A percentile compares a stretch with the other conserved stretches of the same genome.
phyloP scores from a whole-genome alignment of 2,888 invertebrate genomes.

The Drosophila meridionalis region DNA sequence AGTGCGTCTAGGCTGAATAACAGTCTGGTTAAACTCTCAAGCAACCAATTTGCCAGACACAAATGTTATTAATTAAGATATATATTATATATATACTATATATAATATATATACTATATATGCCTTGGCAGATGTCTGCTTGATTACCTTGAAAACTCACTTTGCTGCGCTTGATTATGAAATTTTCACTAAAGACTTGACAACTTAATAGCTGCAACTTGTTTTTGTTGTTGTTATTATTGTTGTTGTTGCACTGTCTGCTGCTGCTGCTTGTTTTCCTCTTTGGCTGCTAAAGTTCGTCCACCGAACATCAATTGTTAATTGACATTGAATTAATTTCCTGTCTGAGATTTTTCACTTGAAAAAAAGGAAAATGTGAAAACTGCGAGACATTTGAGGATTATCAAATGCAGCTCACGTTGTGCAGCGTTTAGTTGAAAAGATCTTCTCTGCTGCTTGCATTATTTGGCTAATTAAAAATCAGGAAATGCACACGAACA shows the following conservation, averaged over 20 bases:
- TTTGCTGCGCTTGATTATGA: constrained; percentile 43
- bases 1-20: constrained; percentile 11
- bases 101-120: constrained; percentile 11
- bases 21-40: not conserved
- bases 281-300: constrained; percentile 43
- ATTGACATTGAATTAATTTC: constrained; percentile 70
- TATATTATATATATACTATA: not conserved
- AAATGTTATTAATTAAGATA: not conserved
- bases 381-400: constrained; percentile 14
- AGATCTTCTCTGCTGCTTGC: constrained; percentile 25
- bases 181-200: constrained; percentile 51
- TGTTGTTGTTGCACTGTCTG: constrained; percentile 6
- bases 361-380: constrained; percentile 1
- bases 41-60: not conserved
- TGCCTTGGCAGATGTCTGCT: not conserved
- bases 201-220: constrained; percentile 45
- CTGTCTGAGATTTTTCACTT: constrained; percentile 38
- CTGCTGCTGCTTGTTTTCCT: constrained; percentile 43
- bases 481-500: constrained; percentile 71
- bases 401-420: constrained; percentile 60
- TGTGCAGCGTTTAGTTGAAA: constrained; percentile 7
- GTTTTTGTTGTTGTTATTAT: constrained; percentile 6
- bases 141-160: constrained; percentile 44
- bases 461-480: constrained; percentile 73
- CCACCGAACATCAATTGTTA: constrained; percentile 46